phyloP scores from a whole-genome alignment of 2,113 vertebrate genomes.

The Epinephelus fuscoguttatus region DNA sequence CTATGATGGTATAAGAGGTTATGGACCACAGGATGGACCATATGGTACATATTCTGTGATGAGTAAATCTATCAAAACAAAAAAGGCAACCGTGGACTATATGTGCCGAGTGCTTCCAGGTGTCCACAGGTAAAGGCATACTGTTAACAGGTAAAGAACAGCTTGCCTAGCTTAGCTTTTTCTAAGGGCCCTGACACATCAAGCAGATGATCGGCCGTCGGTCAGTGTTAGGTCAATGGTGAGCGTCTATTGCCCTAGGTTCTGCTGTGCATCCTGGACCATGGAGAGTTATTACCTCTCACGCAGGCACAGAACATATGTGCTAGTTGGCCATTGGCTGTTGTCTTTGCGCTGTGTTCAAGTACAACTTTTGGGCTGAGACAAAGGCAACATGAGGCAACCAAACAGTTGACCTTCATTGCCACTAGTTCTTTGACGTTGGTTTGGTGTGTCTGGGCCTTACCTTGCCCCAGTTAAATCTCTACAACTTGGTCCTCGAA shows the following conservation, averaged over 20 bases:
- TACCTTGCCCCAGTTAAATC: not conserved
- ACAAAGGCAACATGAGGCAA: too few species aligned
- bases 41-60: constrained; percentile 58
- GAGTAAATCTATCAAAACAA: constrained; percentile 64
- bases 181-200: not conserved
- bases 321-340: too few species aligned
- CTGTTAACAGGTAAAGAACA: not conserved
- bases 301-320: too few species aligned
- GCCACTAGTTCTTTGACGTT: too few species aligned
- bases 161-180: not conserved
- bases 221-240: too few species aligned
- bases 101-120: constrained; percentile 59
- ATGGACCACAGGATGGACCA: constrained; percentile 45
- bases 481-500: not conserved
- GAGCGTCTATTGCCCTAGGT: too few species aligned
- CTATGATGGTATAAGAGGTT: constrained; percentile 37
- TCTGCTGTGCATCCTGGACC: too few species aligned
- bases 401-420: too few species aligned
- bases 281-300: too few species aligned
- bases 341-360: too few species aligned
- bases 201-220: too few species aligned
- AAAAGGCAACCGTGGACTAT: not conserved
- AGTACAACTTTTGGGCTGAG: too few species aligned
- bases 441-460: not conserved
- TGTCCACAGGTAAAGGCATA: constrained; percentile 33